Conservation (phyloP, 2,888 invertebrate species). For the Achlya flavicornis region DNA sequence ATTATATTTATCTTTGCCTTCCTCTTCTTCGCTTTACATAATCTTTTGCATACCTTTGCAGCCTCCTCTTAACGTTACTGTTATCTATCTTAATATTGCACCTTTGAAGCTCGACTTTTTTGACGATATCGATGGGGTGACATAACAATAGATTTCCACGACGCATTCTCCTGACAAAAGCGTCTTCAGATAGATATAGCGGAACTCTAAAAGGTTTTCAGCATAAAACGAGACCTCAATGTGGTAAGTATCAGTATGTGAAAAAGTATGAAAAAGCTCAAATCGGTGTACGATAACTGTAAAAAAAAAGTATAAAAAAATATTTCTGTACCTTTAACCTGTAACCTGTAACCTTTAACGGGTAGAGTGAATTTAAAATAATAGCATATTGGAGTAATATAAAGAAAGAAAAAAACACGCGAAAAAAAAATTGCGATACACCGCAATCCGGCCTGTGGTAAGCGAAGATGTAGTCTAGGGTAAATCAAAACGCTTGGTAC, state of each 20-base stretch:
- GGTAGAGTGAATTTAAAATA: too few species aligned
- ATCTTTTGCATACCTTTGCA: neutral
- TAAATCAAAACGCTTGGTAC: too few species aligned
- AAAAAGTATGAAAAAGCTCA: neutral
- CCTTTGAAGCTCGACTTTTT: neutral
- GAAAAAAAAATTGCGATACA: too few species aligned
- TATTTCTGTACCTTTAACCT: too few species aligned
- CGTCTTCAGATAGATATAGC: neutral
- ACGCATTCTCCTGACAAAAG: conserved; percentile 1
- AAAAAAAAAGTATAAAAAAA: too few species aligned
- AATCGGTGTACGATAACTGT: neutral
- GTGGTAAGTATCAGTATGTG: neutral
- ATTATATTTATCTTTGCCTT: neutral
- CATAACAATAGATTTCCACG: neutral
- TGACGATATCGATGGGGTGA: neutral
- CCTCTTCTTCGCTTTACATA: neutral
- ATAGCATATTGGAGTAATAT: too few species aligned
- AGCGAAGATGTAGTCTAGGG: too few species aligned
- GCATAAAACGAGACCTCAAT: neutral
- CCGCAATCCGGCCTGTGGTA: too few species aligned
- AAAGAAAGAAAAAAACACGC: too few species aligned
- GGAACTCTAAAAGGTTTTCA: neutral
- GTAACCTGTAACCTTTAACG: too few species aligned
- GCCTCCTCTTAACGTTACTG: neutral
- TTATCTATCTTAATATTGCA: neutral